phyloP scores from a whole-genome alignment of 2,888 invertebrate species.

The Helobdella robusta region DNA sequence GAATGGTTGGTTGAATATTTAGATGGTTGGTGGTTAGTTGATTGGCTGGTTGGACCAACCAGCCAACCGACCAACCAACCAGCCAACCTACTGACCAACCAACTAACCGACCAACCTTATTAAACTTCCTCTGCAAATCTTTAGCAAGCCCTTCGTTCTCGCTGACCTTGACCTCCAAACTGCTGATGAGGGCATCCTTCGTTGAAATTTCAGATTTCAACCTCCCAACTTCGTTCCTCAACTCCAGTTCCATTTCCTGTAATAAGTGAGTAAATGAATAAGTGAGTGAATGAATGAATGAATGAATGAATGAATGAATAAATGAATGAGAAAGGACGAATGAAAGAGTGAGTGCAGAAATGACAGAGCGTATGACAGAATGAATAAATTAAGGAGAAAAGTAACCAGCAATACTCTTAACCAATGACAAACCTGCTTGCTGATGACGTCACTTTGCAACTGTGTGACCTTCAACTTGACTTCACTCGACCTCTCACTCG shows the following conservation, averaged over 20 bases:
- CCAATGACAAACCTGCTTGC: conserved; percentile 42
- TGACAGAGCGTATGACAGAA: neutral
- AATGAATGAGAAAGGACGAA: neutral
- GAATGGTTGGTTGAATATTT: too few species aligned
- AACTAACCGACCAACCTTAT: conserved; percentile 27
- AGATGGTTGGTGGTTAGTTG: too few species aligned
- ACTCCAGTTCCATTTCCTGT: conserved; percentile 43
- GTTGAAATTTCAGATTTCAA: conserved; percentile 42
- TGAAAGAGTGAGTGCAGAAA: neutral
- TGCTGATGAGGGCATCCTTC: conserved; percentile 42
- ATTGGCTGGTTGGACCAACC: too few species aligned
- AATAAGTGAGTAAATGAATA: conserved; percentile 1
- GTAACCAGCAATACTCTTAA: neutral
- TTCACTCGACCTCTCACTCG: conserved; percentile 84
- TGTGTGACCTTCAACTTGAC: conserved; percentile 49
- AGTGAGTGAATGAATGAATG: neutral
- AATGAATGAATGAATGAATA: neutral
- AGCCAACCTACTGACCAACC: neutral
- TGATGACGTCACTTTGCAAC: conserved; percentile 43
- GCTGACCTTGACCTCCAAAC: conserved; percentile 40
- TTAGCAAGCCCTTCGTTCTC: conserved; percentile 33
- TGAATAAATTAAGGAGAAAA: neutral
- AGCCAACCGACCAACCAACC: neutral
- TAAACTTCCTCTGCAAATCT: conserved; percentile 25
- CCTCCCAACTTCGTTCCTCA: conserved; percentile 45